Evolutionary conservation across 2,888 invertebrate genomes (phyloP).

Genomic region (Hirtodrosophila histrioides): DNA sequence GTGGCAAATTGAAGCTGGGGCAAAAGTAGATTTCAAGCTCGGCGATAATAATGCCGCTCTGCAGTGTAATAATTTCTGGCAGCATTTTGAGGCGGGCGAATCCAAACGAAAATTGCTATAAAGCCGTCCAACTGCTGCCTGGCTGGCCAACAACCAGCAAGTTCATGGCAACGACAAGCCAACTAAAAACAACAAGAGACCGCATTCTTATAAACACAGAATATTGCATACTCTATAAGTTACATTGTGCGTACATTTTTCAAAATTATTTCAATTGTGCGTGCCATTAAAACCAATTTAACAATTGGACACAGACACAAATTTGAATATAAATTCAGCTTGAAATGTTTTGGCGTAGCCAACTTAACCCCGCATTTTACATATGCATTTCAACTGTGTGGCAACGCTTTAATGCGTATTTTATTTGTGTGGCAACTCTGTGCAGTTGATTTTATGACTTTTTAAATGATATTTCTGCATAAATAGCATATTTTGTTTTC

Average conservation of each 20-base stretch:
- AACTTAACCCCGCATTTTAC: too few species aligned
- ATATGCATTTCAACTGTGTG: too few species aligned
- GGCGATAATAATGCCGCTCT: slow-evolving; percentile 57
- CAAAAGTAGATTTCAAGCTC: slow-evolving; percentile 59
- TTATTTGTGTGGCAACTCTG: too few species aligned
- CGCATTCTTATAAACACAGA: slow-evolving; percentile 5
- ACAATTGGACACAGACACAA: too few species aligned
- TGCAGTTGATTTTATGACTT: too few species aligned
- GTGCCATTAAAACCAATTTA: not conserved
- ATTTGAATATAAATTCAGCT: too few species aligned
- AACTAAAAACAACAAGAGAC: slow-evolving; percentile 12
- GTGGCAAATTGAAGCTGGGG: slow-evolving; percentile 66
- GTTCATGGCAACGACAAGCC: slow-evolving; percentile 44
- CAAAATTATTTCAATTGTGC: not conserved
- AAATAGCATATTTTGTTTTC: too few species aligned
- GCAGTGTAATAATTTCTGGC: slow-evolving; percentile 41
- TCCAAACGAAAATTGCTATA: slow-evolving; percentile 60
- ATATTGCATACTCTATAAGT: slow-evolving; percentile 16
- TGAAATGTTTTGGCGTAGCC: too few species aligned
- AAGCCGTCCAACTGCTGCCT: slow-evolving; percentile 16
- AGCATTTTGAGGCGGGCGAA: slow-evolving; percentile 42
- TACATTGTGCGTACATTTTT: not conserved
- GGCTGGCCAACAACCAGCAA: slow-evolving; percentile 40
- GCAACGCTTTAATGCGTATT: too few species aligned
- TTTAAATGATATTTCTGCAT: too few species aligned